Evolutionary conservation across 30 jellyfish, hydroid and myxozoan genomes (phyloP).

Genomic region (Morbakka virulenta): DNA sequence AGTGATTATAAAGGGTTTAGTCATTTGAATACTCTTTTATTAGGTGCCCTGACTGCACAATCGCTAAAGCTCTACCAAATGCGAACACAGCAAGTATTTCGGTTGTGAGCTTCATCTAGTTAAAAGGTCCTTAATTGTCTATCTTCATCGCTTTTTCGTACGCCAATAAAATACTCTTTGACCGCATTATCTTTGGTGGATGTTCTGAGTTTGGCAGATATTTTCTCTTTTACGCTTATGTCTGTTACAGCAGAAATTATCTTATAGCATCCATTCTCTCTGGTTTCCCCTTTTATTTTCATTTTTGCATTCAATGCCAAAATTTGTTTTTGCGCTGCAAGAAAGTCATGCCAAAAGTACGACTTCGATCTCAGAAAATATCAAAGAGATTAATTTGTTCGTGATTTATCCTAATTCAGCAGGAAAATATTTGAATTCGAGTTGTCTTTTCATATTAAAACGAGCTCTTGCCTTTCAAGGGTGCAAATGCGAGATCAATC

Average conservation of each 20-base stretch:
- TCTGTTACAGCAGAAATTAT: background rate
- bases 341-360: background rate
- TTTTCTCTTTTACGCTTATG: background rate
- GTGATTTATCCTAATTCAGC: background rate
- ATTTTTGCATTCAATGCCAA: background rate
- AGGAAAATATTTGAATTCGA: background rate
- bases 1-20: too few relatives aligned
- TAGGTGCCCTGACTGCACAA: too few relatives aligned
- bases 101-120: too few relatives aligned
- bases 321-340: background rate
- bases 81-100: too few relatives aligned
- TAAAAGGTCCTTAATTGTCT: too few relatives aligned
- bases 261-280: background rate
- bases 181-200: background rate
- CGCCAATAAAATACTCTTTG: background rate
- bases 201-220: background rate
- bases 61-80: too few relatives aligned
- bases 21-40: too few relatives aligned
- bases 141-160: too few relatives aligned
- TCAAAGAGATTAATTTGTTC: background rate
- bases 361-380: background rate
- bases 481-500: background rate
- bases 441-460: background rate
- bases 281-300: background rate
- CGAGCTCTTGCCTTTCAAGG: background rate